Conservation (phyloP, 2,113 vertebrate genomes). For the Xiphias gladius region DNA sequence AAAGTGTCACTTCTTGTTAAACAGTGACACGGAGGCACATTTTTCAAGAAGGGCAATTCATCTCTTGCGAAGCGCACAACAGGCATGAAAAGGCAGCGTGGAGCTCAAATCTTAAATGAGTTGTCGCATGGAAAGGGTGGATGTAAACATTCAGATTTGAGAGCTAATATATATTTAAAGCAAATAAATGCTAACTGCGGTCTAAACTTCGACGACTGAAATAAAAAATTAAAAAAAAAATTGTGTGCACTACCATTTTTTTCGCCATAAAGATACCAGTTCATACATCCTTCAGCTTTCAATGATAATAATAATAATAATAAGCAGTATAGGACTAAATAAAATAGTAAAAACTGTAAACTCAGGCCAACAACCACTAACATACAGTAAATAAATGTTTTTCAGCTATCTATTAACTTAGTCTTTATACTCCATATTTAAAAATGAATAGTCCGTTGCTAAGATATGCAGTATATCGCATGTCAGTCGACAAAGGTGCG, state of each 20-base stretch:
- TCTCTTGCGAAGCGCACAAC: conserved; percentile 10
- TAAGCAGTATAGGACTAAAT: conserved; percentile 10
- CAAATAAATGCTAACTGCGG: conserved; percentile 4
- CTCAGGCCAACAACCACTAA: background rate
- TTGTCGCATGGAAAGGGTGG: background rate
- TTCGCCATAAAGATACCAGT: background rate
- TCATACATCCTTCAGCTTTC: conserved; percentile 15
- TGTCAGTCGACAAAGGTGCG: background rate
- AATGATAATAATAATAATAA: conserved; percentile 14
- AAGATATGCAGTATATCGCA: background rate
- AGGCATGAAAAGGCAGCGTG: background rate
- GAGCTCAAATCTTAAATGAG: conserved; percentile 24
- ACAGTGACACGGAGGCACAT: background rate
- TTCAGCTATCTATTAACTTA: conserved; percentile 10
- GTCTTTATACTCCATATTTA: background rate
- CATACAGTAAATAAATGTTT: conserved; percentile 2
- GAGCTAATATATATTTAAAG: background rate
- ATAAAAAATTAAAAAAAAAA: background rate
- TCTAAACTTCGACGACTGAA: background rate
- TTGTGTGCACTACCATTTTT: background rate
- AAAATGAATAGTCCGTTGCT: conserved; percentile 18
- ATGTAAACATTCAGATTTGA: conserved; percentile 11
- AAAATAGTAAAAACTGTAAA: conserved; percentile 12
- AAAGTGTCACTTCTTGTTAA: background rate
- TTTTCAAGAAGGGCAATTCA: background rate